Percentiles rank a stretch among this genome's conserved stretches.
These are phyloP conservation scores for Mormyrus iriodes DNA, from an alignment of 2,113 vertebrate genomes.

Conservation along the genomic window DNA sequence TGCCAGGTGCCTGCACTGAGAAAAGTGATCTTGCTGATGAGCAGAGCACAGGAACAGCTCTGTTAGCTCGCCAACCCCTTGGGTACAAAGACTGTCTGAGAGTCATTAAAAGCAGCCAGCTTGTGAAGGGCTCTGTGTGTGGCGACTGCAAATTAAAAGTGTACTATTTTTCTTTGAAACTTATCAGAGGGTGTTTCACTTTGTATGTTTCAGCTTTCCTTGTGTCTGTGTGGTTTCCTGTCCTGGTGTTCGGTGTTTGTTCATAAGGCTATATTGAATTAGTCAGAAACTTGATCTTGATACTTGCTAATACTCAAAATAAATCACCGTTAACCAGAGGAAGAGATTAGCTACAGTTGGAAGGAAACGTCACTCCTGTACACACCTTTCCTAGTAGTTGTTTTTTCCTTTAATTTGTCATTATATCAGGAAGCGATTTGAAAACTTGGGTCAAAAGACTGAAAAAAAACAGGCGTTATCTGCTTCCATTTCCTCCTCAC, in stretches of 20 bases:
- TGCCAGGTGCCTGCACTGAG: not conserved
- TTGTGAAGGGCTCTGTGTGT: not conserved
- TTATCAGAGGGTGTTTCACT: not conserved
- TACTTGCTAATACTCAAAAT: not conserved
- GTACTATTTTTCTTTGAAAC: not conserved
- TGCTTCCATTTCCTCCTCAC: not conserved
- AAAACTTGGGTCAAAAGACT: not conserved
- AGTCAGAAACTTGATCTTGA: not conserved
- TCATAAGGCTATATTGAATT: not conserved
- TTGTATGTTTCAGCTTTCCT: not conserved
- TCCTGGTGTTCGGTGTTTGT: not conserved
- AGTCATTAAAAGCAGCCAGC: not conserved
- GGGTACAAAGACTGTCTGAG: not conserved
- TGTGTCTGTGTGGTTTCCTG: not conserved
- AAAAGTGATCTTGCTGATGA: not conserved
- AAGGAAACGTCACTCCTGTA: not conserved
- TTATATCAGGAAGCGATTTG: not conserved
- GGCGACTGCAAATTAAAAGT: not conserved
- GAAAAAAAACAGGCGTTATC: not conserved
- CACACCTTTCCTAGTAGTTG: not conserved
- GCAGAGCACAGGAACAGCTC: not conserved
- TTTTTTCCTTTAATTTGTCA: slow-evolving; percentile 14
- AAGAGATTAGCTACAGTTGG: not conserved
- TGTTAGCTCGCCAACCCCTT: not conserved
- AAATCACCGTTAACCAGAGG: not conserved